These are phyloP conservation scores for Pantherophis vulpinus DNA, from an alignment of 2,797 vertebrate species.

Conservation along the genomic window DNA sequence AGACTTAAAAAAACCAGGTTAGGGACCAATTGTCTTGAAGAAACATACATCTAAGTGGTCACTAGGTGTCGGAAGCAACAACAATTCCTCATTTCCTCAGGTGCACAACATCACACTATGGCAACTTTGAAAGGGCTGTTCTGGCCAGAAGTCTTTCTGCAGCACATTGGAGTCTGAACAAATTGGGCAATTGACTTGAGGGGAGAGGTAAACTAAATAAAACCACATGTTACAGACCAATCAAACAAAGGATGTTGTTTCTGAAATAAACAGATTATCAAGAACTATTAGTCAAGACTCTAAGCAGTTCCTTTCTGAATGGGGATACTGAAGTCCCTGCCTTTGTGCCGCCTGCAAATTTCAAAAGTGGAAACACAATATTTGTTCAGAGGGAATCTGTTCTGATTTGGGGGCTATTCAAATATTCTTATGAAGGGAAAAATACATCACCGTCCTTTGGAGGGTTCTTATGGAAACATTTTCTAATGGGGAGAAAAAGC, in stretches of 20 bases:
- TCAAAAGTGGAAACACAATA: not conserved
- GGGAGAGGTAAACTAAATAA: not conserved
- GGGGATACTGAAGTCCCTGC: not conserved
- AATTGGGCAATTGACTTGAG: not conserved
- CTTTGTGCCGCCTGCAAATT: not conserved
- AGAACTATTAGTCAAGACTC: not conserved
- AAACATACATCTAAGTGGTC: not conserved
- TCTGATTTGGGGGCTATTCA: not conserved
- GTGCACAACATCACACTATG: not conserved
- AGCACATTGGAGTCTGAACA: not conserved
- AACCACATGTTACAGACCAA: not conserved
- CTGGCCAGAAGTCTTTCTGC: not conserved
- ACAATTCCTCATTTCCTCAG: not conserved
- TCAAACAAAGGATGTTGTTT: not conserved
- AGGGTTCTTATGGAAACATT: not conserved
- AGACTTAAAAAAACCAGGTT: not conserved
- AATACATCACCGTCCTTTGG: not conserved
- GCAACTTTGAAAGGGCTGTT: not conserved
- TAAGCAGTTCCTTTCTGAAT: not conserved
- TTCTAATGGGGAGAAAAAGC: not conserved
- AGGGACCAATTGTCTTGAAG: not conserved
- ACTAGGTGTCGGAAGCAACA: not conserved
- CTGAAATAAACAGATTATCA: not conserved
- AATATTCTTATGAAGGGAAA: not conserved
- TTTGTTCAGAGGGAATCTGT: not conserved